Evolutionary conservation across 2,797 vertebrate species (phyloP), one percentile per base, ranked within the genome.

Genomic region (Acipenser transmontanus): DNA sequence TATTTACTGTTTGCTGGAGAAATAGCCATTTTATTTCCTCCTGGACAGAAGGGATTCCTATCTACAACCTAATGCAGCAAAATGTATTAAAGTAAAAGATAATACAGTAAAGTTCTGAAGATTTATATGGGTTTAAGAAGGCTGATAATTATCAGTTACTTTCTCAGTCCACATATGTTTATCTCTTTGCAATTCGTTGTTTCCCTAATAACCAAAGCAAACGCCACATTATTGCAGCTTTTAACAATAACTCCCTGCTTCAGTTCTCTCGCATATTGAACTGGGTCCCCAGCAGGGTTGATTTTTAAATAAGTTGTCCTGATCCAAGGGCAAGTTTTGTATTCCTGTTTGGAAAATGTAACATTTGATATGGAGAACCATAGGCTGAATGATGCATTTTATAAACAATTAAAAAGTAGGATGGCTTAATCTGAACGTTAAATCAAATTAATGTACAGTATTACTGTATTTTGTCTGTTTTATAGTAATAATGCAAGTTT

Each of bases 201-300:
- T 90, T 80, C 86, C 84, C 69, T 82, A 78, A 81, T 80, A 84
- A 83, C 87, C 71, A 79, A 82, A 85, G 82, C 80, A 86, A 89
- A 87, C 80, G 78, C 66, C 60, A 3, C 75, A 69, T 82, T 82
- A 75, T 71, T 81, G 77, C 79, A 78, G 62, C 62, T 71, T 73
- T 81, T 82, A 17, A 86, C 78, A 89, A 76, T 85, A 86, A 81
- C 80, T 85, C 80, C 78, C 78, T 87, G 76, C 84, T 82, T 84
- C 73, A 72, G 61, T 79, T 49, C 74, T 75, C 69, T 77, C 47
- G 67, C 73, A 49, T 71, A 59, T 68, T 79, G 66, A 76, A 68
- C 61, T 67, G 64, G 63, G 62, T 75, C 77, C 34, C 76, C 70
- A 79, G 65, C 79, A 79, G 83, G 72, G 72, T 78, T 76, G 73